Conservation (phyloP, 2,797 vertebrate species). For the Centroberyx gerrardi region DNA sequence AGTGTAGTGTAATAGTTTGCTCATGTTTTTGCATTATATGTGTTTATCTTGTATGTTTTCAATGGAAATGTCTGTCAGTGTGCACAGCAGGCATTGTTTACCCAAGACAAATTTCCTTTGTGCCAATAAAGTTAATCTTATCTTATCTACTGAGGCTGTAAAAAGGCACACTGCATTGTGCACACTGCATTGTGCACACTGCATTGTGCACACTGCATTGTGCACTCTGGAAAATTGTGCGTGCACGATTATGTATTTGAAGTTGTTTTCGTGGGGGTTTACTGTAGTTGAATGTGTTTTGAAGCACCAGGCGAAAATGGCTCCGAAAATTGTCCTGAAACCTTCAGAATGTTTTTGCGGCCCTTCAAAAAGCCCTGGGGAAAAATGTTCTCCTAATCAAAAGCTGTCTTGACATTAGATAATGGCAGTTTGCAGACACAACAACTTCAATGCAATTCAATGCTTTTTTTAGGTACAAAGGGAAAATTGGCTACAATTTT, state of each 20-base stretch:
- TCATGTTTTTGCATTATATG: too few relatives aligned
- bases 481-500: too few relatives aligned
- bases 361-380: background rate
- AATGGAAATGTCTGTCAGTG: too few relatives aligned
- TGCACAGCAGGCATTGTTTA: too few relatives aligned
- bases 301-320: background rate
- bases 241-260: slow-evolving; percentile 1
- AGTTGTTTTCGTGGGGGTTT: slow-evolving; percentile 10
- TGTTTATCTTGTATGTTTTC: too few relatives aligned
- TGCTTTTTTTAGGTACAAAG: too few relatives aligned
- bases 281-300: slow-evolving; percentile 10
- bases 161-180: background rate
- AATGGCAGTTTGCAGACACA: background rate
- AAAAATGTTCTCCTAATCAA: slow-evolving; percentile 13
- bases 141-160: background rate
- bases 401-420: background rate
- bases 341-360: slow-evolving; percentile 5
- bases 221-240: background rate
- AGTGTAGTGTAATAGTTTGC: too few relatives aligned
- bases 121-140: too few relatives aligned
- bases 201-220: too few relatives aligned
- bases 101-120: too few relatives aligned
- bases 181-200: too few relatives aligned
- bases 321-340: slow-evolving; percentile 4
- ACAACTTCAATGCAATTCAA: too few relatives aligned